These are phyloP conservation scores for Temnothorax unifasciatus DNA, from an alignment of 2,888 invertebrate species.

Conservation along the genomic window DNA sequence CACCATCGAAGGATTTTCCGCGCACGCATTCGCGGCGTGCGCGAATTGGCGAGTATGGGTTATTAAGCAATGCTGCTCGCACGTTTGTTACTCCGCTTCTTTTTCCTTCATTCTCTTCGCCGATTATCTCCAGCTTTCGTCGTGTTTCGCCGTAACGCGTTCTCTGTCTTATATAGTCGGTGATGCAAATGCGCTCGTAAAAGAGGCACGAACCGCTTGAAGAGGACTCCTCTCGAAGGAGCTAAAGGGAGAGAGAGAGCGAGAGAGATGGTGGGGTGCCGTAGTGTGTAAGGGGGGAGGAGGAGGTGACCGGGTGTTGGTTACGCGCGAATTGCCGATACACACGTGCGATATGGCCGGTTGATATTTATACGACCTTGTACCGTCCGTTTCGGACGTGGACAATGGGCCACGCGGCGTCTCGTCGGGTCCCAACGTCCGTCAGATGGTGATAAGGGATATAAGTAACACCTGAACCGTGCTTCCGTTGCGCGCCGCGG, in stretches of 20 bases:
- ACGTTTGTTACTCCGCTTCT: slow-evolving; percentile 73
- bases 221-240: slow-evolving; percentile 48
- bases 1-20: slow-evolving; percentile 38
- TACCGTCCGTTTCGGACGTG: slow-evolving; percentile 80
- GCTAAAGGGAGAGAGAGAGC: slow-evolving; percentile 64
- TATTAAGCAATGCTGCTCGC: slow-evolving; percentile 83
- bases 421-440: slow-evolving; percentile 74
- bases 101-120: slow-evolving; percentile 50
- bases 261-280: slow-evolving; percentile 50
- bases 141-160: slow-evolving; percentile 63
- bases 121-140: slow-evolving; percentile 51
- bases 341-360: slow-evolving; percentile 63
- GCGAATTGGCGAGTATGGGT: slow-evolving; percentile 76
- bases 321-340: slow-evolving; percentile 67
- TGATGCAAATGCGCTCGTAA: slow-evolving; percentile 79
- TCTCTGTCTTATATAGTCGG: slow-evolving; percentile 61
- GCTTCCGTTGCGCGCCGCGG: slow-evolving; percentile 76
- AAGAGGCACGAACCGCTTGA: slow-evolving; percentile 64
- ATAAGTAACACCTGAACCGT: slow-evolving; percentile 81
- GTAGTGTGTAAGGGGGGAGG: slow-evolving; percentile 11
- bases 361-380: slow-evolving; percentile 79
- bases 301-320: slow-evolving; percentile 55
- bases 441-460: slow-evolving; percentile 81
- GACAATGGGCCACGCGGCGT: slow-evolving; percentile 80
- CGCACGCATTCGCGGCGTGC: slow-evolving; percentile 60